These are phyloP conservation scores for Larimichthys polyactis DNA, from an alignment of 2,113 vertebrate species.

Conservation along the genomic window DNA sequence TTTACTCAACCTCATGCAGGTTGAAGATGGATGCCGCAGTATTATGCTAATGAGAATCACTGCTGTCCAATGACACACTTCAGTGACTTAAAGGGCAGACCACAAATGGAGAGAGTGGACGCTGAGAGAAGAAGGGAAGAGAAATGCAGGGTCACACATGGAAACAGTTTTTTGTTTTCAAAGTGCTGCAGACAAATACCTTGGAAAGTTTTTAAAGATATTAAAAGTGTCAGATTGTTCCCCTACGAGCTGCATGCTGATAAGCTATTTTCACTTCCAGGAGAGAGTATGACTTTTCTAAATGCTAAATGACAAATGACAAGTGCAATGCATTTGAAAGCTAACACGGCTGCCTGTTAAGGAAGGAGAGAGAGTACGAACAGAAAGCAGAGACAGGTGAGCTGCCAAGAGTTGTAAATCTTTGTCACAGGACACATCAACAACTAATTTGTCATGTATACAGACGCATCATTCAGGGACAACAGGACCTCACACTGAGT, in stretches of 20 bases:
- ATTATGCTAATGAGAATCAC: constrained; percentile 59
- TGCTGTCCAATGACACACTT: constrained; percentile 61
- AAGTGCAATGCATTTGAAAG: constrained; percentile 18
- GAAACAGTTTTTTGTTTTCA: constrained; percentile 32
- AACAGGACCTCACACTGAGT: constrained; percentile 37
- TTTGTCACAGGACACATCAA: constrained; percentile 27
- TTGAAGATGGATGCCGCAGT: constrained; percentile 47
- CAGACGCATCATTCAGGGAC: constrained; percentile 35
- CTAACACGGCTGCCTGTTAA: neutral
- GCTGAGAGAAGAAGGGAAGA: neutral
- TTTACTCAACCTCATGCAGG: constrained; percentile 41
- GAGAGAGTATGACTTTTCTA: constrained; percentile 36
- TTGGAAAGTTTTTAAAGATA: constrained; percentile 34
- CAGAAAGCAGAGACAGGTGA: constrained; percentile 2
- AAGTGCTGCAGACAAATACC: constrained; percentile 19
- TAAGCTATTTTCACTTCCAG: constrained; percentile 33
- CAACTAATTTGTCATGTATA: constrained; percentile 46
- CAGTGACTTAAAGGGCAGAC: constrained; percentile 46
- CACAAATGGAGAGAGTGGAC: neutral
- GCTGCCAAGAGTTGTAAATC: constrained; percentile 34
- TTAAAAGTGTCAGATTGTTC: constrained; percentile 22
- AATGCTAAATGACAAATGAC: constrained; percentile 40
- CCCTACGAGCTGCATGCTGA: constrained; percentile 33
- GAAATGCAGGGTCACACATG: constrained; percentile 11
- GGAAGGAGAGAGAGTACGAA: neutral